These are phyloP conservation scores for Hirtodrosophila confusa DNA, from an alignment of 2,888 invertebrate species.

Conservation along the genomic window DNA sequence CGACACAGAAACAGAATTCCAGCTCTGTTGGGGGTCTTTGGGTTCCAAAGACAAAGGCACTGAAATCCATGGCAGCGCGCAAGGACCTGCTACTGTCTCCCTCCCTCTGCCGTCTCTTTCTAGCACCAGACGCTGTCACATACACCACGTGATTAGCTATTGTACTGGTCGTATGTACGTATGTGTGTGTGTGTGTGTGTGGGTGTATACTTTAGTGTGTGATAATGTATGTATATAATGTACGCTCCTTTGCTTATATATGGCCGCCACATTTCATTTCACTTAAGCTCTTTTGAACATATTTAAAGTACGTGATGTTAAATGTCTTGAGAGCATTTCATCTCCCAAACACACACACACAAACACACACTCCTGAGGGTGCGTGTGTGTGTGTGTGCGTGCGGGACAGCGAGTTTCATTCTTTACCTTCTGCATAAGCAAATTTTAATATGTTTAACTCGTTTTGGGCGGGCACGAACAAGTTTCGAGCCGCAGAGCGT, in stretches of 20 bases:
- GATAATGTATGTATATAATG: constrained; percentile 21
- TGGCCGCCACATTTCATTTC: constrained; percentile 62
- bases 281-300: constrained; percentile 77
- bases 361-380: constrained; percentile 5
- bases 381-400: constrained; percentile 18
- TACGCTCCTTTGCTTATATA: constrained; percentile 18
- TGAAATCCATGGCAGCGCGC: constrained; percentile 14
- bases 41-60: constrained; percentile 33
- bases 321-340: constrained; percentile 71
- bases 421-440: constrained; percentile 70
- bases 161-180: constrained; percentile 13
- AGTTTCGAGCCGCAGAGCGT: constrained; percentile 55
- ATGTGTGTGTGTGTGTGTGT: constrained; percentile 4
- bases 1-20: background rate
- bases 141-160: constrained; percentile 32
- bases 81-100: constrained; percentile 21
- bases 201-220: constrained; percentile 17
- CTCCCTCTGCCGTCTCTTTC: background rate
- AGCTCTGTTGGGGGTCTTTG: background rate
- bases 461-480: constrained; percentile 47
- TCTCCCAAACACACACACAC: constrained; percentile 7
- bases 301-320: constrained; percentile 78
- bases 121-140: constrained; percentile 48
- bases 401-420: constrained; percentile 21
- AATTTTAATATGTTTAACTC: constrained; percentile 81